Evolutionary conservation across 2,797 vertebrate species (phyloP).

Genomic region (Phrynocephalus vlangalii): DNA sequence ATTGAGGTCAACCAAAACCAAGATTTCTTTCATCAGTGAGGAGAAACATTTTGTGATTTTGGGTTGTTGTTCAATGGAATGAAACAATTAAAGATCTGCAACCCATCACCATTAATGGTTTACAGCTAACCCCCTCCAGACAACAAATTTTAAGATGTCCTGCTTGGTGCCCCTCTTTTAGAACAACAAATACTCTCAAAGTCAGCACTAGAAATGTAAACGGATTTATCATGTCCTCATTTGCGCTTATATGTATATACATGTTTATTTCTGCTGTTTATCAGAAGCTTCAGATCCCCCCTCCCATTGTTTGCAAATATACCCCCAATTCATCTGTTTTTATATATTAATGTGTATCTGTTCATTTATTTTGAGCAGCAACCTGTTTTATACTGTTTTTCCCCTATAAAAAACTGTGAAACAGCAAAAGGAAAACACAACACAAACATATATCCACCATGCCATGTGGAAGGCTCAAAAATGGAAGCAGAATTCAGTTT

Average conservation of each 20-base stretch:
- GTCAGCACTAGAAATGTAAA: neutral
- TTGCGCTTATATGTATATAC: constrained; percentile 39
- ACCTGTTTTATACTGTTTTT: constrained; percentile 72
- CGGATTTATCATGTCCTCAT: neutral
- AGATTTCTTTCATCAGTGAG: no score
- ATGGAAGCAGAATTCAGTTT: constrained; percentile 65
- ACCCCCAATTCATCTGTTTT: constrained; percentile 74
- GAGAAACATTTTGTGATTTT: no score
- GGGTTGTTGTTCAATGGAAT: no score
- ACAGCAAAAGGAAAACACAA: constrained; percentile 72
- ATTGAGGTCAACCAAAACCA: no score
- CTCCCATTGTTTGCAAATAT: constrained; percentile 77
- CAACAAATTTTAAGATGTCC: neutral
- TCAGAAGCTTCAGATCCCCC: constrained; percentile 64
- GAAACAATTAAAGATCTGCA: no score
- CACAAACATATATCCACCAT: constrained; percentile 71
- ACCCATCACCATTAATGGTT: neutral
- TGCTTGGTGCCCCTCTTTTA: neutral
- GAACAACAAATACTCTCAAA: neutral
- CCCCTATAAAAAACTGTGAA: constrained; percentile 78
- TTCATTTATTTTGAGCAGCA: constrained; percentile 75
- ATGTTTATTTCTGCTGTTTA: constrained; percentile 67
- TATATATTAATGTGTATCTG: constrained; percentile 77
- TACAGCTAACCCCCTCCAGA: neutral
- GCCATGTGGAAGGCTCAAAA: constrained; percentile 47